Evolutionary conservation across 2,797 vertebrate genomes (phyloP).

Genomic region (Ibycter americanus): DNA sequence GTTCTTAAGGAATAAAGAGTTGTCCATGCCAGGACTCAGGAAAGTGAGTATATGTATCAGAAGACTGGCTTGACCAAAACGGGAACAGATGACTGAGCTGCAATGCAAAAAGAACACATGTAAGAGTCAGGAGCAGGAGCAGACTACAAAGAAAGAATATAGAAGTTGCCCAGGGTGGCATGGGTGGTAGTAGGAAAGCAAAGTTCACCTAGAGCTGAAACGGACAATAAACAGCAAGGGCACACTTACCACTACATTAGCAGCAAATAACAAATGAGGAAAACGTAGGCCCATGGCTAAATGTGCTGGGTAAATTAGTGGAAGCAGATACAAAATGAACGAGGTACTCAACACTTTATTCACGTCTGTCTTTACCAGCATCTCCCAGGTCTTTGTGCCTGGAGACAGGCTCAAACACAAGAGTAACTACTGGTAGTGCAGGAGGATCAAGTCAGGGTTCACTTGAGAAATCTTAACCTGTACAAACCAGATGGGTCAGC

Average conservation of each 20-base stretch:
- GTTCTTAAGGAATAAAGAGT: background rate
- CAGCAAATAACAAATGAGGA: background rate
- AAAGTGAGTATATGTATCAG: fast-evolving
- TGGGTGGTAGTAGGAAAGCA: background rate
- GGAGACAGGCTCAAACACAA: background rate
- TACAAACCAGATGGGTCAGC: background rate
- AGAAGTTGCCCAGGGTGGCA: background rate
- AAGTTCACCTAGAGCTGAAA: background rate
- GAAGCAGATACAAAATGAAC: background rate
- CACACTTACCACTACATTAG: background rate
- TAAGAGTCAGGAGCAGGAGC: background rate
- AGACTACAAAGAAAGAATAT: background rate
- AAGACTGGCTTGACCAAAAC: background rate
- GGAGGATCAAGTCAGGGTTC: background rate
- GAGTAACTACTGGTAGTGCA: background rate
- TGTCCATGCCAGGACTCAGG: background rate
- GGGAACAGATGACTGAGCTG: background rate
- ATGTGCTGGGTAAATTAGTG: background rate
- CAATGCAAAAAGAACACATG: background rate
- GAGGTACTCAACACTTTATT: background rate
- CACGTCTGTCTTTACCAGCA: background rate
- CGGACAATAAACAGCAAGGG: background rate
- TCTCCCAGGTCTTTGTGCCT: background rate
- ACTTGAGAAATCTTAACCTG: background rate
- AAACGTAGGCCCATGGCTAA: background rate